These are phyloP conservation scores for Calidris pygmaea DNA, from an alignment of 2,113 vertebrate species.

Conservation along the genomic window DNA sequence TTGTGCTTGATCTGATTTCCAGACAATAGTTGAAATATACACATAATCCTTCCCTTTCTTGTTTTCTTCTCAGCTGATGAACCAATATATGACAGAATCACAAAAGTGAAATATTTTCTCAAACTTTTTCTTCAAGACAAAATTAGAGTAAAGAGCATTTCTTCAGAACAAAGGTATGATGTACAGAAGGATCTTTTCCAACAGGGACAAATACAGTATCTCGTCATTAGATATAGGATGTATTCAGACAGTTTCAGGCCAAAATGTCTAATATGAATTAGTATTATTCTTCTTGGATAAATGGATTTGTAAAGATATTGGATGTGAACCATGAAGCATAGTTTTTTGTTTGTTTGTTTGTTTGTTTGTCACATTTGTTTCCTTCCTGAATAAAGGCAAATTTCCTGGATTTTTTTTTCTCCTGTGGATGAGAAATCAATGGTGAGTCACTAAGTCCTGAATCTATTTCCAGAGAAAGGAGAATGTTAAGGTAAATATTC, in stretches of 20 bases:
- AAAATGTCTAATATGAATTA: slow-evolving; percentile 15
- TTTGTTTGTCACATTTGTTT: background rate
- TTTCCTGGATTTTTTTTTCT: background rate
- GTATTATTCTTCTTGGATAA: background rate
- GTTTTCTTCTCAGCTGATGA: background rate
- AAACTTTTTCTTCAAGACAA: background rate
- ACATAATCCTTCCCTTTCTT: background rate
- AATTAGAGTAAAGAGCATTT: background rate
- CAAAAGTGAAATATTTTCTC: background rate
- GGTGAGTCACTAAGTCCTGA: background rate
- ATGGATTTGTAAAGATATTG: background rate
- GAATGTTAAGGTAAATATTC: background rate
- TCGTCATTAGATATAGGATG: background rate
- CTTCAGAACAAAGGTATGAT: background rate
- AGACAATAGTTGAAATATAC: background rate
- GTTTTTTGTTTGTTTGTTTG: background rate
- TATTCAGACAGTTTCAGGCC: slow-evolving; percentile 47
- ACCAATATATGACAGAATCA: background rate
- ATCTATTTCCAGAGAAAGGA: background rate
- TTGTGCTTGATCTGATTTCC: background rate
- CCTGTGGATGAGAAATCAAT: background rate
- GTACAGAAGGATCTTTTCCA: background rate
- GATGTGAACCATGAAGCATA: background rate
- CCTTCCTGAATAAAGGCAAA: background rate
- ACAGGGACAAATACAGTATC: background rate